These are phyloP conservation scores for Dasysyrphus albostriatus DNA, from an alignment of 2,888 invertebrate genomes.

Conservation along the genomic window DNA sequence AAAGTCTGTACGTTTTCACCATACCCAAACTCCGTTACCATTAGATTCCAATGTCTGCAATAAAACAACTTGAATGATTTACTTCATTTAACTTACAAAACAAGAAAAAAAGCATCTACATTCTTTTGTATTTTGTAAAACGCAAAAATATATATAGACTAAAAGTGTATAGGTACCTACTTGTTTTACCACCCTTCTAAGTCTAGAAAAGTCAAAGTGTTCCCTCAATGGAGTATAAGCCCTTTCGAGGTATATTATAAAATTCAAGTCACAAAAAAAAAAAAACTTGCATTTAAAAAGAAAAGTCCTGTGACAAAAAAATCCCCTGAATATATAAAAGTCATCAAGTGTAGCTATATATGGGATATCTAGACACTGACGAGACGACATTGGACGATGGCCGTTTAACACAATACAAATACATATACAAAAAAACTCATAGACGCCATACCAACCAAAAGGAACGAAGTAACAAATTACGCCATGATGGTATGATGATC, in stretches of 20 bases:
- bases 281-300: constrained; percentile 31
- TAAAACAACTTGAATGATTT: constrained; percentile 51
- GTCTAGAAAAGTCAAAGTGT: constrained; percentile 55
- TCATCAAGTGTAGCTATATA: neutral
- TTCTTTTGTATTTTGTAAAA: constrained; percentile 43
- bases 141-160: constrained; percentile 15
- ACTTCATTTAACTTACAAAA: constrained; percentile 43
- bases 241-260: constrained; percentile 55
- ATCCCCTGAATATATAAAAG: neutral
- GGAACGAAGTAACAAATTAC: constrained; percentile 67
- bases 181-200: neutral
- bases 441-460: constrained; percentile 32
- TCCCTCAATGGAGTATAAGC: constrained; percentile 15
- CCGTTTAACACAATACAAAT: constrained; percentile 32
- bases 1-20: constrained; percentile 33
- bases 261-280: constrained; percentile 15
- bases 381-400: constrained; percentile 67
- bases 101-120: constrained; percentile 26
- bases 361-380: constrained; percentile 64
- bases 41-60: constrained; percentile 2
- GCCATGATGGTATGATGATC: constrained; percentile 71
- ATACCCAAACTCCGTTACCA: neutral
- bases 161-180: constrained; percentile 1
- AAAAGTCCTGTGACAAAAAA: constrained; percentile 31
- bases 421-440: constrained; percentile 32